phyloP scores from a whole-genome alignment of 2,888 invertebrate species.

The Melanargia galathea region DNA sequence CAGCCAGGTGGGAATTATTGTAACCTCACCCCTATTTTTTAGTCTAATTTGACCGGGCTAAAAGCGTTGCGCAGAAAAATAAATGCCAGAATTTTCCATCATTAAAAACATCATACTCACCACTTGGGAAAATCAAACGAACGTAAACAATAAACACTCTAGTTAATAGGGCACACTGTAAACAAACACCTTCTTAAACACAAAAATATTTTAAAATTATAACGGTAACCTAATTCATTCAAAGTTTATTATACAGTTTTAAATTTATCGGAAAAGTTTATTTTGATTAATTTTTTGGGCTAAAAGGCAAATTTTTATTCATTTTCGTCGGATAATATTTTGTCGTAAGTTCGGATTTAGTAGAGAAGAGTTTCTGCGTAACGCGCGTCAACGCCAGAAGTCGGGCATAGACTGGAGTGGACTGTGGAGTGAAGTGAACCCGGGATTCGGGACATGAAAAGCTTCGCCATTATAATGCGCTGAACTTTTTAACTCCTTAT shows the following conservation, averaged over 20 bases:
- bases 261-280: no score
- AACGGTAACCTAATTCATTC: no score
- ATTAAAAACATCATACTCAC: constrained; percentile 7
- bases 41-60: no score
- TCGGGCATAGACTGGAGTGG: constrained; percentile 12
- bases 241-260: no score
- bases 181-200: neutral
- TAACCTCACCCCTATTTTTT: no score
- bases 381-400: constrained; percentile 8
- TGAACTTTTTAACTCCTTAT: constrained; percentile 17
- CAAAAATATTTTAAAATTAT: neutral
- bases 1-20: no score
- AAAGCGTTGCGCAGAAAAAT: neutral
- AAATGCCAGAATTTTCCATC: neutral
- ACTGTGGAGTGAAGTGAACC: neutral
- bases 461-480: neutral
- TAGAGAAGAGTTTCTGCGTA: neutral
- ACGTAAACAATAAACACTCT: neutral
- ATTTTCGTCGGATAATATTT: neutral
- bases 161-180: constrained; percentile 3
- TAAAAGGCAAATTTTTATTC: no score
- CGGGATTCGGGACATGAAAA: neutral
- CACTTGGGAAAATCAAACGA: constrained; percentile 8
- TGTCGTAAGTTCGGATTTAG: constrained; percentile 12
- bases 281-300: no score